Base-by-base conservation (phyloP, 2,797 vertebrate genomes). In the Rhinophrynus dorsalis region DNA sequence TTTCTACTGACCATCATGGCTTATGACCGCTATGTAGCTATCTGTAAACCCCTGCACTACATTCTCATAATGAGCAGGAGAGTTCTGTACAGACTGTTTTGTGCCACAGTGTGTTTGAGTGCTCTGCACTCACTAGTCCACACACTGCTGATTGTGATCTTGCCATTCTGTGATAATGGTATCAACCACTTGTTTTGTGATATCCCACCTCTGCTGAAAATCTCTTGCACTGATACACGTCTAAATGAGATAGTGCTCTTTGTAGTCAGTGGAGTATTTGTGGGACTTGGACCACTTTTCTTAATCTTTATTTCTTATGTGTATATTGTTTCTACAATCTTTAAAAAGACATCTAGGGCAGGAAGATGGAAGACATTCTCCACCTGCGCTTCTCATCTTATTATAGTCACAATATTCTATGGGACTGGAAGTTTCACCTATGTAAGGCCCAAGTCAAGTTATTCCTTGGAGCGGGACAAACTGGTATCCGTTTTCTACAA, bases 121-220 rank as follows among this genome's bases (percentile, higher is more conserved):
- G 1, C n/a, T 37, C 75, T 80, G 9, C 79, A 81, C 21, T 79
- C 78, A 27, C 61, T 81, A 20, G 78, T 81, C 3, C 79, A 79
- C 5, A 78, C 60, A 27, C n/a, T 74, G 29, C 9, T 82, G 42
- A 77, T 78, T 10, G 52, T 55, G 26, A 42, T 1, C 0, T 73
- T 82, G 66, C 75, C 64, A 17, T 83, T 79, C 47, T 84, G 83
- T 38, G 62, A 67, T 15, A 79, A 79, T 52, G 40, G 37, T 18
- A 44, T 84, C 38, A 76, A 74, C n/a, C 78, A 84, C 9, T 79
- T 83, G 52, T 84, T 84, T 58, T 83, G 80, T 75, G 83, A 82
- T 20, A 77, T 82, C 26, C 78, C 81, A 20, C 71, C 81, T 6
- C 51, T 81, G 18, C 37, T 82, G 23, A 68, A 79, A 55, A 77